phyloP scores from a whole-genome alignment of 2,797 vertebrate species.

The Philypnodon macrostomus region DNA sequence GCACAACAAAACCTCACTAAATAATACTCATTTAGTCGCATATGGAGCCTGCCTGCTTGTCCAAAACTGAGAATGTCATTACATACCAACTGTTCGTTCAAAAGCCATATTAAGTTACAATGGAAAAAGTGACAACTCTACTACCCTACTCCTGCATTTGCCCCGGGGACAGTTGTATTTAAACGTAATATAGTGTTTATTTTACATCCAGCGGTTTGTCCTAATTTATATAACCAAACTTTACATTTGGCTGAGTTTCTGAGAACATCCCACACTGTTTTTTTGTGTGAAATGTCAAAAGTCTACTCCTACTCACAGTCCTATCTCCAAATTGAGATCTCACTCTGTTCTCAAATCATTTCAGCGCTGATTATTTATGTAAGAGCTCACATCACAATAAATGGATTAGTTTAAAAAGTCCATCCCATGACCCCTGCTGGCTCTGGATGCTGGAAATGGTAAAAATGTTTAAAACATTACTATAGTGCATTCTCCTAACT shows the following conservation, averaged over 20 bases:
- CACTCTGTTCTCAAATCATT: not conserved
- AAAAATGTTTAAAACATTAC: not conserved
- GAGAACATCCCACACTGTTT: slow-evolving; percentile 17
- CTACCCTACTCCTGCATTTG: not conserved
- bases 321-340: not conserved
- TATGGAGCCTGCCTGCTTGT: too few species aligned
- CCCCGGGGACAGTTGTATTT: not conserved
- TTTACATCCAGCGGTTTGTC: not conserved
- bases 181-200: not conserved
- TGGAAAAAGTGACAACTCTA: too few species aligned
- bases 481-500: not conserved
- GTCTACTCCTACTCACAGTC: slow-evolving; percentile 24
- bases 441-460: not conserved
- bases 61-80: too few species aligned
- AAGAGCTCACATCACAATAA: not conserved
- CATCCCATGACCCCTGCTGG: not conserved
- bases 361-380: not conserved
- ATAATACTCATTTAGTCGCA: too few species aligned
- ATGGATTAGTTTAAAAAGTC: not conserved
- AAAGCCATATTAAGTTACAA: too few species aligned
- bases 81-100: too few species aligned
- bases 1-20: too few species aligned
- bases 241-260: slow-evolving; percentile 18
- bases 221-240: slow-evolving; percentile 28
- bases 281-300: slow-evolving; percentile 33